Percentiles rank a stretch among this genome's conserved stretches.
These are phyloP conservation scores for Drosophila kurseongensis DNA, from an alignment of 1,140 invertebrate species.

Conservation along the genomic window DNA sequence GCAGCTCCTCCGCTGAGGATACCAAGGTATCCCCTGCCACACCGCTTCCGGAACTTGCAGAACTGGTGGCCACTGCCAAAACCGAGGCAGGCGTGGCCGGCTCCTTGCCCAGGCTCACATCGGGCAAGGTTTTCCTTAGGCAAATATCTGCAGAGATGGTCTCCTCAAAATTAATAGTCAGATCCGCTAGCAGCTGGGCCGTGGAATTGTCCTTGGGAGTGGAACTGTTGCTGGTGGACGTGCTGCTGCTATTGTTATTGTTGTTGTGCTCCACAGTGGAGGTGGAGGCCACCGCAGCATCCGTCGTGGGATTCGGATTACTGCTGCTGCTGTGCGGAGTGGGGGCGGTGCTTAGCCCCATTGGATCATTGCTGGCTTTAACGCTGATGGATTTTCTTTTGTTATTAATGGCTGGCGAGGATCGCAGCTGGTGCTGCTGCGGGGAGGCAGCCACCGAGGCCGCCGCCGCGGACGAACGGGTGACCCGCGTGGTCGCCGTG, in stretches of 20 bases:
- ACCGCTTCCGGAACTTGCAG: slow-evolving; percentile 9
- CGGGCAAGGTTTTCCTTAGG: slow-evolving; percentile 73
- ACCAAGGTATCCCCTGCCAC: slow-evolving; percentile 5
- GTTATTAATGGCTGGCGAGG: slow-evolving; percentile 16
- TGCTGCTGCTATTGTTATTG: slow-evolving; percentile 11
- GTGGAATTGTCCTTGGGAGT: slow-evolving; percentile 71
- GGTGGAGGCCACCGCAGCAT: slow-evolving; percentile 36
- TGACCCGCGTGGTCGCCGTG: slow-evolving; percentile 64
- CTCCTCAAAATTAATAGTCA: slow-evolving; percentile 71
- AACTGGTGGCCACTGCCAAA: slow-evolving; percentile 11
- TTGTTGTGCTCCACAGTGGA: slow-evolving; percentile 19
- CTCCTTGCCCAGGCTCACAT: slow-evolving; percentile 68
- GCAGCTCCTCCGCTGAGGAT: slow-evolving; percentile 27
- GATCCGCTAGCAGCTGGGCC: slow-evolving; percentile 69
- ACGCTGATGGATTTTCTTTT: slow-evolving; percentile 21
- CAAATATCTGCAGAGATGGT: slow-evolving; percentile 78
- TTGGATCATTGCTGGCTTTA: slow-evolving; percentile 60
- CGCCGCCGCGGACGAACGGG: slow-evolving; percentile 65
- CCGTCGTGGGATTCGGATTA: slow-evolving; percentile 4
- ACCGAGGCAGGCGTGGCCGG: slow-evolving; percentile 21
- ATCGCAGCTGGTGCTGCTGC: slow-evolving; percentile 11
- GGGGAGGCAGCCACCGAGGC: slow-evolving; percentile 14
- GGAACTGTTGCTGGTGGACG: slow-evolving; percentile 34
- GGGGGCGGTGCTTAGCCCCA: slow-evolving; percentile 72
- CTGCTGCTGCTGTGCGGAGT: slow-evolving; percentile 51